A percentile compares a stretch with the other conserved stretches of the same genome.
phyloP scores from a whole-genome alignment of 2,797 vertebrate species.

The Ciconia nigra region DNA sequence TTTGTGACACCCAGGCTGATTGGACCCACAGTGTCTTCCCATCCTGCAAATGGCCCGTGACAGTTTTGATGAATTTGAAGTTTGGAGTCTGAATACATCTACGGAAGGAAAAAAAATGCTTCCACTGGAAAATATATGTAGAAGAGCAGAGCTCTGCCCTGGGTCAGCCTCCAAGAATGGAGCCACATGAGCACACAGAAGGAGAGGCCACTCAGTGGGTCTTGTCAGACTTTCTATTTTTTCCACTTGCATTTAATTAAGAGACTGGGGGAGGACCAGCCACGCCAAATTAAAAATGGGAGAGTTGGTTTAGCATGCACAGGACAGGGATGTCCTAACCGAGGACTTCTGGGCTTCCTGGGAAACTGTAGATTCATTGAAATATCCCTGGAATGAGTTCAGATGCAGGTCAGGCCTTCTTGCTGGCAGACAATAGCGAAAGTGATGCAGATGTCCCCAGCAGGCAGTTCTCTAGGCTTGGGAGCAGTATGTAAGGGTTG shows the following conservation, averaged over 20 bases:
- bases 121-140: neutral
- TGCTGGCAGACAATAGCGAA: neutral
- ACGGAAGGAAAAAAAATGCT: neutral
- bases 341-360: neutral
- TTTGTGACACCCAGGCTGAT: constrained; percentile 65
- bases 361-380: neutral
- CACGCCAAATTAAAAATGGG: constrained; percentile 15
- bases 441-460: neutral
- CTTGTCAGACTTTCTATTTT: neutral
- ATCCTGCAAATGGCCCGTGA: constrained; percentile 45
- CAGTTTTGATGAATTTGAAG: constrained; percentile 64
- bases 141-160: constrained; percentile 12
- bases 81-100: constrained; percentile 36
- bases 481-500: neutral
- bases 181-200: neutral
- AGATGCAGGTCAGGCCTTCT: neutral
- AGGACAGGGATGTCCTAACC: neutral
- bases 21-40: constrained; percentile 39
- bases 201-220: neutral
- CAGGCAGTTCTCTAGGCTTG: neutral
- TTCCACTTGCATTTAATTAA: constrained; percentile 29
- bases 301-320: neutral
- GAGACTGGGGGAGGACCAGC: neutral
- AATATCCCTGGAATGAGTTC: neutral
- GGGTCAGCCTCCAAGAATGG: constrained; percentile 35